A percentile compares a stretch with the other conserved stretches of the same genome.
phyloP scores from a whole-genome alignment of 2,113 vertebrate genomes.

The Rhynchomys soricoides region DNA sequence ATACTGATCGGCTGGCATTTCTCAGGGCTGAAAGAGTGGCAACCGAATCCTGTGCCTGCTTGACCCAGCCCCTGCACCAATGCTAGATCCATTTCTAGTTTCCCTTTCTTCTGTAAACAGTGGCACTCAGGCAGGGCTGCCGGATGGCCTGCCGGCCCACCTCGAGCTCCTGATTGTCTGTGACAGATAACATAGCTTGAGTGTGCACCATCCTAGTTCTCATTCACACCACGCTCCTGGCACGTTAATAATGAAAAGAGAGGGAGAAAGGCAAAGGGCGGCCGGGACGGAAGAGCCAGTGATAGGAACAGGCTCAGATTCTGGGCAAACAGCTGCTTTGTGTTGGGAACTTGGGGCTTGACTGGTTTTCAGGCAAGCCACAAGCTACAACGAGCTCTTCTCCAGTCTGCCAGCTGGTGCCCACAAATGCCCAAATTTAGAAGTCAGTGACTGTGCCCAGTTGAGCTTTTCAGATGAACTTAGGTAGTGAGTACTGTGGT shows the following conservation, averaged over 20 bases:
- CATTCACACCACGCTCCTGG: slow-evolving; percentile 23
- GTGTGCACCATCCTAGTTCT: slow-evolving; percentile 43
- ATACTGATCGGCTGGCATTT: slow-evolving; percentile 75
- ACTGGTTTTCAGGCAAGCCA: slow-evolving; percentile 87
- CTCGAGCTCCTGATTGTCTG: slow-evolving; percentile 42
- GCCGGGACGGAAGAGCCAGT: slow-evolving; percentile 41
- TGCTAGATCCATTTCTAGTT: slow-evolving; percentile 55
- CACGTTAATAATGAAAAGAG: slow-evolving; percentile 58
- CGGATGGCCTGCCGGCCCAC: slow-evolving; percentile 51
- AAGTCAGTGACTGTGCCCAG: slow-evolving; percentile 83
- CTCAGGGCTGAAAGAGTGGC: slow-evolving; percentile 67
- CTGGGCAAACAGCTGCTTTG: slow-evolving; percentile 88
- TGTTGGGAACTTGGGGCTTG: slow-evolving; percentile 87
- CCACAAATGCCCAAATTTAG: slow-evolving; percentile 89
- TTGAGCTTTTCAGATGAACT: slow-evolving; percentile 73
- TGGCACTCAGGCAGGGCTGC: slow-evolving; percentile 29
- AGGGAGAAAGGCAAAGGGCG: not conserved
- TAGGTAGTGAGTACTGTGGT: slow-evolving; percentile 76
- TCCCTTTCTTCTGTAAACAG: slow-evolving; percentile 76
- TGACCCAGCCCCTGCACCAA: slow-evolving; percentile 68
- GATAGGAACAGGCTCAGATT: slow-evolving; percentile 64
- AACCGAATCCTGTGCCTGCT: slow-evolving; percentile 73
- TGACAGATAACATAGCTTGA: slow-evolving; percentile 54
- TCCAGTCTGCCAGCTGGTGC: slow-evolving; percentile 83
- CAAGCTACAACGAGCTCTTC: slow-evolving; percentile 83